Conservation (phyloP, 2,113 vertebrate species). For the Oryzias melastigma region DNA sequence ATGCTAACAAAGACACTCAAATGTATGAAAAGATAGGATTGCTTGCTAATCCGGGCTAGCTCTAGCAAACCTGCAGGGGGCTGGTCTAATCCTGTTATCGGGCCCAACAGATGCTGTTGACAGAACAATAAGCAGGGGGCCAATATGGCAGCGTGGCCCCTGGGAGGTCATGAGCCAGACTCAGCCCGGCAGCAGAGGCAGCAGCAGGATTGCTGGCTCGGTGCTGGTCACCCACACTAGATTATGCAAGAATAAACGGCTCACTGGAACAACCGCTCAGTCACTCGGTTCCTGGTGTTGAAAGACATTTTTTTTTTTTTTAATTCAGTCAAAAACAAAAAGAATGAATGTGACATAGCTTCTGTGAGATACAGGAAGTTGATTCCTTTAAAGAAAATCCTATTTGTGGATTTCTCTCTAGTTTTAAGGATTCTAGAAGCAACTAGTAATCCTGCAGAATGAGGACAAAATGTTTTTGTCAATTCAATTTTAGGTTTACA, state of each 20-base stretch:
- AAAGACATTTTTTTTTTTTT: conserved; percentile 11
- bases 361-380: too few species aligned
- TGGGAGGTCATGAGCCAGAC: conserved; percentile 70
- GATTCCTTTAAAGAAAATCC: too few species aligned
- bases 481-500: too few species aligned
- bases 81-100: conserved; percentile 77
- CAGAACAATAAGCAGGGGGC: conserved; percentile 67
- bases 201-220: conserved; percentile 51
- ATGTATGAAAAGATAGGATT: conserved; percentile 42
- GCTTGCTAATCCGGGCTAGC: conserved; percentile 60
- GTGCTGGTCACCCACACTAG: conserved; percentile 40
- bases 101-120: conserved; percentile 75
- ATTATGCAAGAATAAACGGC: conserved; percentile 14
- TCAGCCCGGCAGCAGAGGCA: conserved; percentile 46
- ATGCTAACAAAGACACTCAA: conserved; percentile 23
- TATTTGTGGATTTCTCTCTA: too few species aligned
- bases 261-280: conserved; percentile 1
- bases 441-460: too few species aligned
- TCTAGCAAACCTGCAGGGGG: conserved; percentile 58
- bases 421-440: too few species aligned
- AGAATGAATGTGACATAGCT: too few species aligned
- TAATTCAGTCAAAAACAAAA: too few species aligned
- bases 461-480: too few species aligned
- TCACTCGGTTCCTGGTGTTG: conserved; percentile 22
- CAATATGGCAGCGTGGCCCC: conserved; percentile 50